A percentile compares a stretch with the other conserved stretches of the same genome.
These are phyloP conservation scores for Chionoecetes opilio DNA, from an alignment of 1,140 invertebrate species.

Conservation along the genomic window DNA sequence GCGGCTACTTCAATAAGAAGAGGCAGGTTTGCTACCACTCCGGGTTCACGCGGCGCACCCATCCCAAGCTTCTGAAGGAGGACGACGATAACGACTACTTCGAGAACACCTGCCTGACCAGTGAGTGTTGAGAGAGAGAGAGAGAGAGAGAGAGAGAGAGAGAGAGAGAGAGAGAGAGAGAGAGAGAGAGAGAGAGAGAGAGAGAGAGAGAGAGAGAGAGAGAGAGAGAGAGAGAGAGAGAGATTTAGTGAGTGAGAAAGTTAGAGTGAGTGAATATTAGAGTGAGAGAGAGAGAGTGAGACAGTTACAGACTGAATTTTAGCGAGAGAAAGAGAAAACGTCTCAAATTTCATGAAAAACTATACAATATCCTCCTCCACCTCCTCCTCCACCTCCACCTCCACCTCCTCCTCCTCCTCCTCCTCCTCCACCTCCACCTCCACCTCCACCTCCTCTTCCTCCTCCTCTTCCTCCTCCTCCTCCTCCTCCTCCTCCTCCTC, in stretches of 20 bases:
- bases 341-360: too few species aligned
- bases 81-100: conserved; percentile 94
- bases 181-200: background rate
- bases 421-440: too few species aligned
- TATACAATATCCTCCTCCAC: too few species aligned
- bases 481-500: background rate
- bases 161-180: background rate
- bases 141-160: background rate
- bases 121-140: conserved; percentile 85
- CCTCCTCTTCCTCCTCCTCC: background rate
- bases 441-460: too few species aligned
- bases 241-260: too few species aligned
- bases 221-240: background rate
- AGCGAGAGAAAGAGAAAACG: too few species aligned
- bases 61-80: conserved; percentile 90
- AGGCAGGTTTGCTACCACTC: conserved; percentile 91
- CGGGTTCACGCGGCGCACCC: conserved; percentile 91
- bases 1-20: conserved; percentile 91
- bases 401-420: background rate
- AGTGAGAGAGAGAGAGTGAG: too few species aligned
- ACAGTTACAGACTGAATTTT: background rate
- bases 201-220: background rate
- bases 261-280: background rate
- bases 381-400: too few species aligned
- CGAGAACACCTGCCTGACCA: conserved; percentile 95